Base-by-base conservation (phyloP, 2,888 invertebrate genomes). In the Brachypalpus laphriformis region DNA sequence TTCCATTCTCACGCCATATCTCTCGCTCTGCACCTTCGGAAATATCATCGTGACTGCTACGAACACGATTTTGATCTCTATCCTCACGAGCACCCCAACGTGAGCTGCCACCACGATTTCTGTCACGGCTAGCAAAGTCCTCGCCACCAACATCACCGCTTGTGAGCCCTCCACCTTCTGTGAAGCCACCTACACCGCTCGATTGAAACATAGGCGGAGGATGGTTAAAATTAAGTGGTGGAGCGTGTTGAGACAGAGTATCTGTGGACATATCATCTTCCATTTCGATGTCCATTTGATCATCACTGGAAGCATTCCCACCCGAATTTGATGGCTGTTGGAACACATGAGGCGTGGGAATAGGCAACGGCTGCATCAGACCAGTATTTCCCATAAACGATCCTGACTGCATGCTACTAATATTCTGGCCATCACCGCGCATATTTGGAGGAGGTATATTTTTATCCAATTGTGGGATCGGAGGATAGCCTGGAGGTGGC, bases 221-320 rank as follows among this genome's bases (percentile, higher is more conserved):
- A 45, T 91, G 91, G 86, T 90, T 94, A 90, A 94, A 94, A 72
- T 90, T 90, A 2, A 88, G 87, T 59, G 87, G 89, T n/a, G 80
- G 63, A 47, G 82, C 37, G 77, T 31, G 88, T 71, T 18, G 87
- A 37, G 81, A 25, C 71, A 78, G 34, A 31, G 72, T 87, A 88
- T 3, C 87, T 0, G 87, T 89, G 0, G 87, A 59, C 42, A 78
- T 89, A n/a, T 93, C 94, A 86, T 94, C 94, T 76, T 95, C 95
- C 90, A 95, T 94, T 90, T 96, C 96, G 47, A 96, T 93, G 87
- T 96, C 96, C 96, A 96, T 96, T 68, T 95, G 95, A 89, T 96
- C 96, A 68, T 95, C 95, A 59, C 93, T 92, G 75, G 86, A 89
- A 34, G 90, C 89, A 87, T 91, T 90, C 1, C 90, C 89, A 40